Evolutionary conservation across 2,888 invertebrate species (phyloP), one percentile per base, ranked within the genome.

Genomic region (Amphipyra tragopoginis): DNA sequence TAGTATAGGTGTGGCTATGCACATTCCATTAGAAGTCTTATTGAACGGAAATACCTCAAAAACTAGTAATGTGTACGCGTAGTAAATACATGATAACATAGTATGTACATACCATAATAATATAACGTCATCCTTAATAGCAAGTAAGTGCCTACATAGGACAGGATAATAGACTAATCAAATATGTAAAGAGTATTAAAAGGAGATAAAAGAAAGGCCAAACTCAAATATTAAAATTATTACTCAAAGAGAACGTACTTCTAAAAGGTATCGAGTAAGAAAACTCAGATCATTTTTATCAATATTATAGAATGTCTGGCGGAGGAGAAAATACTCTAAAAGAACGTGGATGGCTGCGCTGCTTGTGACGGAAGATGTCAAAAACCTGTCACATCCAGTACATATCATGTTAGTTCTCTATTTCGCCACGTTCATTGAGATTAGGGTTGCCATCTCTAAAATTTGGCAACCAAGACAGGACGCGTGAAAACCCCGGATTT

Each of bases 131-230:
- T 62, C 40, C 15, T 15, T 10, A 11, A 9, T 9, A 11, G 26
- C 21, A 3, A 21, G 21, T 40, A n/a, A n/a, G n/a, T n/a, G n/a
- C n/a, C n/a, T n/a, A 40, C 21, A 36, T 29, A n/a, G 14, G 10
- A 6, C n/a, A 34, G 13, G 52, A 40, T 70, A 38, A 63, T 26
- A 15, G 11, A 26, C n/a, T 55, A 13, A 14, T 36, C 10, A 52
- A 67, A 63, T 62, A 63, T 49, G 15, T 44, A 8, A 39, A 13
- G 43, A 13, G n/a, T 26, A 36, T 38, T 6, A 43, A 39, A 58
- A 43, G 1, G 9, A 54, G 39, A 51, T 51, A 67, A 42, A 40
- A 52, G 1, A 21, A 14, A 29, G 38, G 13, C 21, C n/a, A 57
- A 33, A 8, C 7, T 15, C 3, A 11, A 29, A 7, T 29, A 29